Evolutionary conservation across 1,140 invertebrate species (phyloP), one percentile per base, ranked within the genome.

Genomic region (Zaprionus capensis): DNA sequence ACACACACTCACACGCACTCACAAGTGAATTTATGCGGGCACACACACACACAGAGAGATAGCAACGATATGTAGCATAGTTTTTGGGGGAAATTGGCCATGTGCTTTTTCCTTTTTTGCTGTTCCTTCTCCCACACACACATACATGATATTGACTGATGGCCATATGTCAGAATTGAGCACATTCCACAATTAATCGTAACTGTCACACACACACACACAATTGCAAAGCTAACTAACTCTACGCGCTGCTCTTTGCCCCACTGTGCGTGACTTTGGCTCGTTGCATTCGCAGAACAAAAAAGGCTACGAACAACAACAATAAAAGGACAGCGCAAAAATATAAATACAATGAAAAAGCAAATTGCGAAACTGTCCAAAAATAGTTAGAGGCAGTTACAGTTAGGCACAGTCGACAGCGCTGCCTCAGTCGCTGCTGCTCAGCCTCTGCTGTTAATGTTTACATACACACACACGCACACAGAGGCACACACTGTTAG

Each of bases 91-190:
- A 49, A 55, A 38, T 5, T 49, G 44, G 15, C 26, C 70, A 51
- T 62, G 63, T 58, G 36, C 51, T 62, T 70, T 65, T 69, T 76
- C 64, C 64, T 71, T 68, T 69, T 76, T 68, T 71, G 57, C 49
- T 53, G n/a, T 44, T 49, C 56, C 76, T 55, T 62, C 75, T 61
- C 61, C n/a, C 14, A 55, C 11, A 41, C 17, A 12, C 2, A 20
- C 6, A 24, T 2, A 22, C 64, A 66, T 78, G 59, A 68, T 65
- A 73, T 86, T 87, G 78, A 87, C 80, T 77, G 82, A 84, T 88
- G 70, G 81, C 78, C 81, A 87, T 80, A 83, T 87, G 84, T 88
- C 84, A 78, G 75, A 81, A 76, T 78, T 83, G 84, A 70, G 36
- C 66, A 80, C 65, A 71, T 53, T 65, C 56, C 69, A 81, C 78